Percentiles rank a stretch among this genome's conserved stretches.
Evolutionary conservation across 1,140 invertebrate genomes (phyloP).

Genomic region (Camponotus vicinus): DNA sequence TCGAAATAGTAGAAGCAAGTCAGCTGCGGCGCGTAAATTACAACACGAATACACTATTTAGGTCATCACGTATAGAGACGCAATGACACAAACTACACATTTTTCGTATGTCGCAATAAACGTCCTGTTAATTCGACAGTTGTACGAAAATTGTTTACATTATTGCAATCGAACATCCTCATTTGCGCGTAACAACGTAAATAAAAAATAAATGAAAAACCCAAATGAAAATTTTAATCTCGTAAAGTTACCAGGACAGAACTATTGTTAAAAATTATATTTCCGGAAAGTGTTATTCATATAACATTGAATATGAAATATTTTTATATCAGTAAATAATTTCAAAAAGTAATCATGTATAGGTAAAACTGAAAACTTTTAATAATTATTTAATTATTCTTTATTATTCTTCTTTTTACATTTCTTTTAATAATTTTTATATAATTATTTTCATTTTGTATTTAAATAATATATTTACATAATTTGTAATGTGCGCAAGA

Average conservation of each 20-base stretch:
- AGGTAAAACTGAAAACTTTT: not conserved
- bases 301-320: not conserved
- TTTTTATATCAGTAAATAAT: conserved; percentile 2
- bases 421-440: not conserved
- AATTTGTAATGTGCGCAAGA: too few species aligned
- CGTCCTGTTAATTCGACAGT: not conserved
- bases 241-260: not conserved
- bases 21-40: not conserved
- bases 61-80: not conserved
- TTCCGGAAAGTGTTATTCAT: not conserved
- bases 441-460: not conserved
- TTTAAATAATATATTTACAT: not conserved
- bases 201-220: not conserved
- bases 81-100: not conserved
- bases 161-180: not conserved
- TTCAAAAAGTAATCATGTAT: not conserved
- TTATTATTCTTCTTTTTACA: not conserved
- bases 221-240: conserved; percentile 2
- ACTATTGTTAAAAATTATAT: not conserved
- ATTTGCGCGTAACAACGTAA: not conserved
- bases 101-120: not conserved
- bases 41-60: conserved; percentile 18
- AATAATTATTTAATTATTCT: too few species aligned
- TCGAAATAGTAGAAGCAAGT: not conserved
- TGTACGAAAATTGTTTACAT: too few species aligned